A percentile compares a stretch with the other conserved stretches of the same genome.
These are phyloP conservation scores for Cotesia glomerata DNA, from an alignment of 1,140 invertebrate genomes.

Conservation along the genomic window DNA sequence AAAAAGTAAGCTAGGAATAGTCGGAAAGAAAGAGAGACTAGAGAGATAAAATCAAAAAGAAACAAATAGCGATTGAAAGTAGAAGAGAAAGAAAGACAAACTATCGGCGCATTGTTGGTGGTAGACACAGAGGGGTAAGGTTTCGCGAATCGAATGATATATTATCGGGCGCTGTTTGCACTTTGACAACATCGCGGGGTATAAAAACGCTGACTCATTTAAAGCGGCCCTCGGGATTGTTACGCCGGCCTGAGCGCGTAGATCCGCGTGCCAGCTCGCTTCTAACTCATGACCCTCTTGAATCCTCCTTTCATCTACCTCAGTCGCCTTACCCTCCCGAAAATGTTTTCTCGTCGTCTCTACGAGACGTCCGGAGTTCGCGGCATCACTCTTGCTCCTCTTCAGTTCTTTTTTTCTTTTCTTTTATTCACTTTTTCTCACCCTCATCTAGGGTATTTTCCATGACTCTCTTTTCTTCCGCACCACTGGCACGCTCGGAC, in stretches of 20 bases:
- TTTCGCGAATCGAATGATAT: constrained; percentile 60
- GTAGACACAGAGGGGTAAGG: constrained; percentile 26
- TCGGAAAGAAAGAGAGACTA: neutral
- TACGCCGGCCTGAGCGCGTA: constrained; percentile 11
- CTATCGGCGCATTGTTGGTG: neutral
- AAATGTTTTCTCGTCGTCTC: constrained; percentile 24
- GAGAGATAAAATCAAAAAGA: neutral
- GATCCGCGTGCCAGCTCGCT: constrained; percentile 36
- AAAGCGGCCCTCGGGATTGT: constrained; percentile 63
- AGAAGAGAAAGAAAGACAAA: neutral
- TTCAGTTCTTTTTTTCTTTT: constrained; percentile 27
- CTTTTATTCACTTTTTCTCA: constrained; percentile 30
- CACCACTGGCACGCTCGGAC: constrained; percentile 43
- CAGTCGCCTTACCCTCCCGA: constrained; percentile 1
- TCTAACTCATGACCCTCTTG: constrained; percentile 27
- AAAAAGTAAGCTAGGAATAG: neutral
- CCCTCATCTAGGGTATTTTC: constrained; percentile 31
- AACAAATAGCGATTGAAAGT: neutral
- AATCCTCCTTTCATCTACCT: constrained; percentile 38
- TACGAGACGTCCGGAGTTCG: constrained; percentile 10
- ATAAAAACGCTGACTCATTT: constrained; percentile 67
- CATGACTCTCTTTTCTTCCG: constrained; percentile 56
- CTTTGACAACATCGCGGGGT: constrained; percentile 64
- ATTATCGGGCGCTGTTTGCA: constrained; percentile 64
- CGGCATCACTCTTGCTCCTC: constrained; percentile 23